phyloP scores from a whole-genome alignment of 2,888 invertebrate genomes.

The Quadriops clusia region DNA sequence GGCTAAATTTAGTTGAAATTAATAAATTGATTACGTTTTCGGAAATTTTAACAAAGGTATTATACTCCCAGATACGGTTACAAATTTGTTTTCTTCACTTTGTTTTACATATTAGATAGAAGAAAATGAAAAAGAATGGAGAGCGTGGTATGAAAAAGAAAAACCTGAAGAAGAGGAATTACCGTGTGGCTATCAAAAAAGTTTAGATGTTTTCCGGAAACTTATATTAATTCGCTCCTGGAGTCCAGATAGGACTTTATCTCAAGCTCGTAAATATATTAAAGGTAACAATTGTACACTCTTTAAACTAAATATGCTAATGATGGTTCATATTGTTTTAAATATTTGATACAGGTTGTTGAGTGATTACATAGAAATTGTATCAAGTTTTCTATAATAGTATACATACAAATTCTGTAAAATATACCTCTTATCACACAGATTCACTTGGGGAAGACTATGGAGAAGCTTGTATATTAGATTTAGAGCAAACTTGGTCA shows the following conservation, averaged over 20 bases:
- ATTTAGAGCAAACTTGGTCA: slow-evolving; percentile 78
- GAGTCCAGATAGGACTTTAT: slow-evolving; percentile 90
- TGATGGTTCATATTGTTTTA: not conserved
- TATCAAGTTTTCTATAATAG: not conserved
- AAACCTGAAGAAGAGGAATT: slow-evolving; percentile 84
- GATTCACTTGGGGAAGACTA: slow-evolving; percentile 79
- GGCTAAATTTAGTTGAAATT: slow-evolving; percentile 91
- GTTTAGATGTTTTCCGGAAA: slow-evolving; percentile 80
- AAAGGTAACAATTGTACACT: slow-evolving; percentile 45
- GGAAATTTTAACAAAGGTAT: slow-evolving; percentile 64
- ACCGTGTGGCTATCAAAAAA: slow-evolving; percentile 79
- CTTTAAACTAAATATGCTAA: not conserved
- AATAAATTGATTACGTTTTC: slow-evolving; percentile 71
- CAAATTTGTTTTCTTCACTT: not conserved
- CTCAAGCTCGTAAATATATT: slow-evolving; percentile 85
- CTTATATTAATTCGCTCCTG: slow-evolving; percentile 78
- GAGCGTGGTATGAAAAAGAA: slow-evolving; percentile 83
- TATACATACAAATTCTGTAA: too few relatives aligned
- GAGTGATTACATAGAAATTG: not conserved
- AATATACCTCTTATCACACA: too few relatives aligned
- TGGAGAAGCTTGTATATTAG: slow-evolving; percentile 84
- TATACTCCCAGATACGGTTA: slow-evolving; percentile 17
- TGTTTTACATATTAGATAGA: slow-evolving; percentile 50
- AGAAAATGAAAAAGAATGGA: slow-evolving; percentile 79
- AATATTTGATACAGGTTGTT: not conserved